Conservation (phyloP, 2,888 invertebrate genomes). For the Idaea dimidiata region DNA sequence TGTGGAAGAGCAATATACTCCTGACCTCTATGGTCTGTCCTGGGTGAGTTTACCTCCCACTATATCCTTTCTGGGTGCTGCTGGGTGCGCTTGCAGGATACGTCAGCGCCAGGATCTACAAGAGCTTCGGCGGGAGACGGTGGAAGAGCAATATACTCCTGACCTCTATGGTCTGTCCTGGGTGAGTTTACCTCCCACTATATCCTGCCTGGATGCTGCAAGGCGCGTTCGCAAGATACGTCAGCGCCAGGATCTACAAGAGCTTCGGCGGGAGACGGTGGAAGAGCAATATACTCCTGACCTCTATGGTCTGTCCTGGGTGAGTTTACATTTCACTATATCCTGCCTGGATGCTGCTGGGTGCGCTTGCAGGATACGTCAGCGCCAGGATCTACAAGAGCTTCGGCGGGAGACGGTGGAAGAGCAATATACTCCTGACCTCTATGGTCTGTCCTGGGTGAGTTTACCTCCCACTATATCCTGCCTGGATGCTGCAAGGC, state of each 20-base stretch:
- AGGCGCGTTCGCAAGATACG: constrained; percentile 98
- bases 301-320: constrained; percentile 98
- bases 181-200: constrained; percentile 87
- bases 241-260: constrained; percentile 98
- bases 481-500: constrained; percentile 97
- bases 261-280: constrained; percentile 99
- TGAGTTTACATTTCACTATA: too few relatives aligned
- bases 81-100: constrained; percentile 98
- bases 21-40: constrained; percentile 98
- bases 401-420: constrained; percentile 99
- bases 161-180: constrained; percentile 97
- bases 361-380: constrained; percentile 97
- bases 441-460: constrained; percentile 98
- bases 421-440: constrained; percentile 97
- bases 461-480: too few relatives aligned
- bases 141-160: constrained; percentile 99
- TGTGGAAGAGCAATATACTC: constrained; percentile 99
- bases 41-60: constrained; percentile 89
- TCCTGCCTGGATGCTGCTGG: constrained; percentile 98
- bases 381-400: constrained; percentile 99
- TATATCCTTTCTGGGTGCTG: constrained; percentile 98
- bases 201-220: constrained; percentile 98
- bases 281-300: constrained; percentile 98
- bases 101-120: constrained; percentile 97
- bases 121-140: constrained; percentile 98